A percentile compares a stretch with the other conserved stretches of the same genome.
Conservation (phyloP, 1,140 invertebrate genomes). For the Episyrphus balteatus region DNA sequence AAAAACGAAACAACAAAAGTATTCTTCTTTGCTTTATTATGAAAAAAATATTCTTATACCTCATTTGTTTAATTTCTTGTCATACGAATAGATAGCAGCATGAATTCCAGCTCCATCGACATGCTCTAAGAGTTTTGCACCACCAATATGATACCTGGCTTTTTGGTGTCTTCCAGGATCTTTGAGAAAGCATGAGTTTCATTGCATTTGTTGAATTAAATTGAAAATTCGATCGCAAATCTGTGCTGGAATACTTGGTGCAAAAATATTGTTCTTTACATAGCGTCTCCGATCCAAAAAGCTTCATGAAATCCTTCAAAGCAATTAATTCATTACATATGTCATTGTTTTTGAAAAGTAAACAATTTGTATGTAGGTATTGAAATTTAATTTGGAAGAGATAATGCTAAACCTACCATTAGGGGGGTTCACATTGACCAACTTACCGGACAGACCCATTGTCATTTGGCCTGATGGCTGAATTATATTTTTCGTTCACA, state of each 20-base stretch:
- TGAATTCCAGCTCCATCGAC: constrained; percentile 69
- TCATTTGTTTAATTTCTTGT: constrained; percentile 41
- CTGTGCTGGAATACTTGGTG: constrained; percentile 70
- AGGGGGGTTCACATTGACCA: too few relatives aligned
- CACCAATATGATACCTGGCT: constrained; percentile 87
- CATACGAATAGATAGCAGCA: constrained; percentile 60
- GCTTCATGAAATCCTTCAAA: constrained; percentile 91
- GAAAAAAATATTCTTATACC: constrained; percentile 26
- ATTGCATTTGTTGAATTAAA: constrained; percentile 70
- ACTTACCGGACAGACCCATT: too few relatives aligned
- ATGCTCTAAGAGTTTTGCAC: constrained; percentile 69
- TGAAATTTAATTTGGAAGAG: too few relatives aligned
- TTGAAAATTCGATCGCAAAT: constrained; percentile 83
- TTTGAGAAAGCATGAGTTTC: constrained; percentile 67
- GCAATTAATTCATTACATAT: constrained; percentile 79
- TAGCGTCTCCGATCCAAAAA: constrained; percentile 70
- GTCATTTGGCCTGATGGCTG: too few relatives aligned
- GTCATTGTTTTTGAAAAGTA: too few relatives aligned
- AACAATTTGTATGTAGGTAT: too few relatives aligned
- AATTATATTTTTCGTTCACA: too few relatives aligned
- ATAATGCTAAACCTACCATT: too few relatives aligned
- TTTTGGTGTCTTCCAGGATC: constrained; percentile 66
- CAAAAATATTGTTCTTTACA: constrained; percentile 89
- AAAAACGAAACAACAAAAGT: neutral
- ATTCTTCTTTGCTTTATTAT: neutral